These are phyloP conservation scores for Heterodera carotae DNA, from an alignment of 1,140 invertebrate genomes.

Conservation along the genomic window DNA sequence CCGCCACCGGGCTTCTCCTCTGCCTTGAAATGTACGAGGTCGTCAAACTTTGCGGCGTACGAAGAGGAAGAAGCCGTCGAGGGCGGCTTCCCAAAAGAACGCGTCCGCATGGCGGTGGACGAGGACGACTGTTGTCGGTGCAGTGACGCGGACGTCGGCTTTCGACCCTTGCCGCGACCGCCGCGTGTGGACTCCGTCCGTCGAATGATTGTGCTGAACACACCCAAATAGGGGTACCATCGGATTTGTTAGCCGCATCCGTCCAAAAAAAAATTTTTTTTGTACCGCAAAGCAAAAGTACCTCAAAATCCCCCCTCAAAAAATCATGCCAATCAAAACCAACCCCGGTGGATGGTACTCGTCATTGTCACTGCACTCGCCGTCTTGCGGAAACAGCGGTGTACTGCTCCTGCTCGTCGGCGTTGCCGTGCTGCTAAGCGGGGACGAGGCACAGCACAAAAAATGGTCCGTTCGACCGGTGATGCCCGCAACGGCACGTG, in stretches of 20 bases:
- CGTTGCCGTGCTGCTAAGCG: background rate
- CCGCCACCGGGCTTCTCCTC: slow-evolving; percentile 5
- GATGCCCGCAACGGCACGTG: background rate
- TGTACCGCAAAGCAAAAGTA: no score
- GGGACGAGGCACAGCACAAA: slow-evolving; percentile 11
- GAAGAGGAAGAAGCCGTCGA: slow-evolving; percentile 15
- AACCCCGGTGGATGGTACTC: slow-evolving; percentile 15
- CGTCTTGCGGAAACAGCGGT: background rate
- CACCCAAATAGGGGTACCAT: no score
- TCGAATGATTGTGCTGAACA: background rate
- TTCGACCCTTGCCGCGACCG: slow-evolving; percentile 22
- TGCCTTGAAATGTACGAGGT: background rate
- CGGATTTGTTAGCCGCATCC: no score
- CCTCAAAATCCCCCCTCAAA: no score
- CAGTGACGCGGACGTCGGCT: slow-evolving; percentile 10
- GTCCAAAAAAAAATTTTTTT: no score
- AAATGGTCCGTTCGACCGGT: slow-evolving; percentile 15
- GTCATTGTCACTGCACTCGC: slow-evolving; percentile 4
- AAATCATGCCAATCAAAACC: background rate
- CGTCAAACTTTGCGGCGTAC: slow-evolving; percentile 21
- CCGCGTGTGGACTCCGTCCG: slow-evolving; percentile 17
- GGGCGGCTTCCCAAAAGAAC: slow-evolving; percentile 37
- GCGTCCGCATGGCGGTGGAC: slow-evolving; percentile 32
- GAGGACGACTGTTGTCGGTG: slow-evolving; percentile 21
- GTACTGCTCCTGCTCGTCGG: slow-evolving; percentile 6